Percentiles rank a stretch among this genome's conserved stretches.
These are phyloP conservation scores for Rousettus leschenaultii DNA, from an alignment of 2,113 vertebrate genomes.

Conservation along the genomic window DNA sequence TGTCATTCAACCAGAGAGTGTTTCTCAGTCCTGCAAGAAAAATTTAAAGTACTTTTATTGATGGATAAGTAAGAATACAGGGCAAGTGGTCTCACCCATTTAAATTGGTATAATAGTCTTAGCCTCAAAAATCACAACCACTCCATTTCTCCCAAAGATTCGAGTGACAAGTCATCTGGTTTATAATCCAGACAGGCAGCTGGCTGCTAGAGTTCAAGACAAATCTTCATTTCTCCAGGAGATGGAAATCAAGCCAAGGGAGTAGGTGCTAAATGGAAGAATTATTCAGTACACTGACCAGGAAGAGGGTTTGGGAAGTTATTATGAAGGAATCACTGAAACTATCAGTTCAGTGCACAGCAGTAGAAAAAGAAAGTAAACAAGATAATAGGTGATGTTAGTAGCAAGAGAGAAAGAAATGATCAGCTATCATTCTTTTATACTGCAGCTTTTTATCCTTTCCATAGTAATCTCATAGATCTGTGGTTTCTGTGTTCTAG, in stretches of 20 bases:
- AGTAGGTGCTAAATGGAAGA: constrained; percentile 48
- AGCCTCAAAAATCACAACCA: constrained; percentile 17
- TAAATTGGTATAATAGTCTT: constrained; percentile 46
- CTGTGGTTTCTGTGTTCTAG: not conserved
- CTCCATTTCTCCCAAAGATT: constrained; percentile 12
- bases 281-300: constrained; percentile 53
- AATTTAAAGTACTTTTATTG: constrained; percentile 58
- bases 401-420: not conserved
- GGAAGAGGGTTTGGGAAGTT: constrained; percentile 15
- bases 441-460: not conserved
- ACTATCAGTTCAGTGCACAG: constrained; percentile 17
- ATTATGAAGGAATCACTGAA: constrained; percentile 51
- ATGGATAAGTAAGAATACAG: constrained; percentile 55
- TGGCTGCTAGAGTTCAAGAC: constrained; percentile 26
- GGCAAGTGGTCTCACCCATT: constrained; percentile 33
- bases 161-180: constrained; percentile 29
- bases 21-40: constrained; percentile 45
- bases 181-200: constrained; percentile 37
- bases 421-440: constrained; percentile 1
- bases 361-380: not conserved
- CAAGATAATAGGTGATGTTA: constrained; percentile 31
- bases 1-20: constrained; percentile 62
- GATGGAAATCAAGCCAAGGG: constrained; percentile 39
- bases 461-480: not conserved
- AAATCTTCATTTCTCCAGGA: constrained; percentile 51